Base-by-base conservation (phyloP, 1,140 invertebrate species). In the Pomphorhynchus laevis region DNA sequence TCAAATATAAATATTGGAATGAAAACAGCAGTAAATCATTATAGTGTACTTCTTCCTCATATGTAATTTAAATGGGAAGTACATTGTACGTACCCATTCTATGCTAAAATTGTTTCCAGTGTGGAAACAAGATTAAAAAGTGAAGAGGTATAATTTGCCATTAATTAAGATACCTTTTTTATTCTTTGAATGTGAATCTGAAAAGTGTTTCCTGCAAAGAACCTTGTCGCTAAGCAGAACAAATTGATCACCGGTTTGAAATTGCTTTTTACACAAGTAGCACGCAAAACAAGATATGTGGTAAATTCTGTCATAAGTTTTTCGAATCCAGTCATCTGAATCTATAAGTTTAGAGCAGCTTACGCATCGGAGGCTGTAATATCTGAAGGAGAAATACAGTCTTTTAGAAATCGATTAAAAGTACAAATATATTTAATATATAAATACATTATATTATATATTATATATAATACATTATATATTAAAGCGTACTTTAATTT, bases 241-340 rank as follows among this genome's bases (percentile, higher is more conserved):
- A 59, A 93, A 95, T 59, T 91, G 79, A 55, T 95, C 86, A 0
- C 82, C 82, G 0, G 82, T 93, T 31, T 72, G 79, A 23, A 95
- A 62, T 57, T 93, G 86, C 20, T 84, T 64, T 48, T 84, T 82
- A 57, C 86, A 95, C 29, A 74, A 72, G 54, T 91, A 77, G 54
- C 86, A 95, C 5, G 80, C 75, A 58, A 95, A 95, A 61, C 86
- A 95, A 2, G 86, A 84, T 51, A 95, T 61, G 57, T 95, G 86
- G 58, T 89, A 95, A 14, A 93, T 74, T 52, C 76, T 69, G 47
- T 80, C 72, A 34, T 73, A 62, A 6, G 84, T 82, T 53, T 77
- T 69, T 41, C 86, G 62, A 44, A 95, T 80, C 86, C 86, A 95
- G 59, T 93, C 84, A 11, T 74, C 72, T 1, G 80, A 67, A 6